Conservation (phyloP, 2,113 vertebrate genomes). For the Paedocypris sp. region DNA sequence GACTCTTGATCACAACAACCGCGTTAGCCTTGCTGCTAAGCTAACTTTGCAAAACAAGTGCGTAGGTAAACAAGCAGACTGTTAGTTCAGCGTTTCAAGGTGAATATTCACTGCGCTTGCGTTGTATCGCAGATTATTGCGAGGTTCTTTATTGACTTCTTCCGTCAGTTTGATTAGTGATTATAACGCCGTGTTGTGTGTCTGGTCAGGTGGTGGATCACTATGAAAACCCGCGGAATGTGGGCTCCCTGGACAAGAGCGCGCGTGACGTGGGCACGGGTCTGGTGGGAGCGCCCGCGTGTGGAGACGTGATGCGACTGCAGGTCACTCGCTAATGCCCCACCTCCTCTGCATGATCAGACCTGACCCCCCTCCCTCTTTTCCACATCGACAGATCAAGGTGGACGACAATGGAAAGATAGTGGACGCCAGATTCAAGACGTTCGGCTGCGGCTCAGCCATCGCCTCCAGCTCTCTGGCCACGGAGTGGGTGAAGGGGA, state of each 20-base stretch:
- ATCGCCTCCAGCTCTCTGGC: slow-evolving; percentile 77
- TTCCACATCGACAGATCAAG: slow-evolving; percentile 66
- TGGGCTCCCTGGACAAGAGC: slow-evolving; percentile 80
- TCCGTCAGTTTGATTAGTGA: no score
- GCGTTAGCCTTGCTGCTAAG: background rate
- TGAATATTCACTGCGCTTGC: no score
- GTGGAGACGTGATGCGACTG: slow-evolving; percentile 95
- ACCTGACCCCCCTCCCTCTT: no score
- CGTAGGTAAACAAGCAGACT: slow-evolving; percentile 2
- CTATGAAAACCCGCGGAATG: slow-evolving; percentile 94
- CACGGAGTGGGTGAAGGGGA: slow-evolving; percentile 89
- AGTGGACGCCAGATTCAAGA: slow-evolving; percentile 72
- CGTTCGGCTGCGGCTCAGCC: slow-evolving; percentile 75
- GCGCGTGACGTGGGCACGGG: slow-evolving; percentile 90
- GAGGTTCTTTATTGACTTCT: no score
- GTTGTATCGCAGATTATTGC: no score
- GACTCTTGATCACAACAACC: background rate
- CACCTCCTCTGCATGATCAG: no score
- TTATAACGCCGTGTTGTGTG: no score
- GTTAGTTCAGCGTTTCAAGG: no score
- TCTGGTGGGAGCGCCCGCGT: slow-evolving; percentile 88
- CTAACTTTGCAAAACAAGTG: background rate
- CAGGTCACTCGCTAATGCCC: no score
- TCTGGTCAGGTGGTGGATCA: slow-evolving; percentile 84
- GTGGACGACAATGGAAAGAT: slow-evolving; percentile 72